Percentiles rank a stretch among this genome's conserved stretches.
phyloP scores from a whole-genome alignment of 2,888 invertebrate species.

The Dryomyza anilis region DNA sequence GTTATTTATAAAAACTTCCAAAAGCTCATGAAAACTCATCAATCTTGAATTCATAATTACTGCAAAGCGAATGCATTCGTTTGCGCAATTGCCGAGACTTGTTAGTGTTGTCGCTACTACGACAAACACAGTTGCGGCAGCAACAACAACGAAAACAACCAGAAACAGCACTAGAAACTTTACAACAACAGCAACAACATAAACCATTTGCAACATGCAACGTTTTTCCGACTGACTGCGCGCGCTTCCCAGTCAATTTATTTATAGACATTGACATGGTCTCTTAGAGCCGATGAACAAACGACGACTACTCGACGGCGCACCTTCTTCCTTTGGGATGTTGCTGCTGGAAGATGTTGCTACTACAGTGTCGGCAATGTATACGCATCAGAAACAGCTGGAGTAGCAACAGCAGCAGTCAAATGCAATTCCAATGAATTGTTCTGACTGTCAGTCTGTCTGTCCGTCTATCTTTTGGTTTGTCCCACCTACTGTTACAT shows the following conservation, averaged over 20 bases:
- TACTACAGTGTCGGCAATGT: too few relatives aligned
- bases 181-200: not conserved
- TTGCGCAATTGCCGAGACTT: not conserved
- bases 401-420: slow-evolving; percentile 20
- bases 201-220: slow-evolving; percentile 39
- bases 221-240: slow-evolving; percentile 52
- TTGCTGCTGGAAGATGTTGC: slow-evolving; percentile 2
- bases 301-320: not conserved
- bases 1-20: slow-evolving; percentile 1
- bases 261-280: slow-evolving; percentile 15
- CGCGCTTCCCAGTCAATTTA: slow-evolving; percentile 18
- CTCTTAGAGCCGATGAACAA: not conserved
- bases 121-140: slow-evolving; percentile 5
- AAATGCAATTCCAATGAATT: slow-evolving; percentile 13
- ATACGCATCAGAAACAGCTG: slow-evolving; percentile 41
- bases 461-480: not conserved
- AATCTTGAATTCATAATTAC: not conserved
- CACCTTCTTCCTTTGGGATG: not conserved
- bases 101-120: not conserved
- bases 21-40: slow-evolving; percentile 12
- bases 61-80: not conserved
- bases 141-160: not conserved
- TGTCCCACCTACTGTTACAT: not conserved
- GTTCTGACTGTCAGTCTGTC: not conserved
- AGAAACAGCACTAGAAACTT: slow-evolving; percentile 30